phyloP scores from a whole-genome alignment of 2,113 vertebrate genomes.

The Probosciger aterrimus region DNA sequence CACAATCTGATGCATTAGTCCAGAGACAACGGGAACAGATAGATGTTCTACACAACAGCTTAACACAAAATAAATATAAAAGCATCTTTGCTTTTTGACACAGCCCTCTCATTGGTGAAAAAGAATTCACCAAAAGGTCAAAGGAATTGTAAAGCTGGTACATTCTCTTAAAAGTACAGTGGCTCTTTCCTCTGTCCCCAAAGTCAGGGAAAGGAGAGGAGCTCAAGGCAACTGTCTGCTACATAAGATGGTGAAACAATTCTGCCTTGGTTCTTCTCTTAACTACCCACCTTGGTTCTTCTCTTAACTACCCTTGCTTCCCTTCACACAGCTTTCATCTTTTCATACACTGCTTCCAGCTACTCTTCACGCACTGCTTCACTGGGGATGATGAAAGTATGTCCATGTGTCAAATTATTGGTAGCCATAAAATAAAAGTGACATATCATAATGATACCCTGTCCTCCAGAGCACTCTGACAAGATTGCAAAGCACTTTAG shows the following conservation, averaged over 20 bases:
- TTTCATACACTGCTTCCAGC: not conserved
- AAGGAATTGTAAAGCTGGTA: not conserved
- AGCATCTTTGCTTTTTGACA: slow-evolving; percentile 15
- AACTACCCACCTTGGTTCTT: not conserved
- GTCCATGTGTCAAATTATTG: not conserved
- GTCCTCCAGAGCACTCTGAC: not conserved
- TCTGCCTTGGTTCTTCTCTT: not conserved
- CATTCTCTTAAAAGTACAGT: slow-evolving; percentile 21
- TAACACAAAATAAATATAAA: slow-evolving; percentile 28
- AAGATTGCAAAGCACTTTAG: not conserved
- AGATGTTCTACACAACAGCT: slow-evolving; percentile 18
- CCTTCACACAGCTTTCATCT: not conserved
- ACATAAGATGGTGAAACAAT: not conserved
- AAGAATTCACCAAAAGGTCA: slow-evolving; percentile 9
- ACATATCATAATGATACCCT: not conserved
- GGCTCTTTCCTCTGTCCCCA: not conserved
- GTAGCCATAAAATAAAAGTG: not conserved
- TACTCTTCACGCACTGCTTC: not conserved
- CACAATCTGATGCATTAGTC: not conserved
- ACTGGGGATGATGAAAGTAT: not conserved
- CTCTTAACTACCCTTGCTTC: not conserved
- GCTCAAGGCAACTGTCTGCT: not conserved
- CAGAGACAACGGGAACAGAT: slow-evolving; percentile 33
- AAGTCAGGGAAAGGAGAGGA: not conserved
- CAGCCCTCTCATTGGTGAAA: not conserved